A percentile compares a stretch with the other conserved stretches of the same genome.
Conservation (phyloP, 2,797 vertebrate species). For the Phataginus tricuspis region DNA sequence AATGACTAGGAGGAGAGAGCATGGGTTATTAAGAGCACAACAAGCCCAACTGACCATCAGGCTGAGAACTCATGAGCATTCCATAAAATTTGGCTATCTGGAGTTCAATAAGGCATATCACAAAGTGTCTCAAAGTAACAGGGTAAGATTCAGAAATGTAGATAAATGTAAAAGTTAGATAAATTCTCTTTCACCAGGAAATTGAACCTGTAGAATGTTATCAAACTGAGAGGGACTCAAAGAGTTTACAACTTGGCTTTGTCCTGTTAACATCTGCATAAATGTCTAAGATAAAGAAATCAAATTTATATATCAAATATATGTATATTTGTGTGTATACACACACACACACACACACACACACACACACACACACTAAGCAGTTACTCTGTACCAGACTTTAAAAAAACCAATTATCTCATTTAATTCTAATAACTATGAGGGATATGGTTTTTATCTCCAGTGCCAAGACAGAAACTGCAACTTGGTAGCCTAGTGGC, state of each 20-base stretch:
- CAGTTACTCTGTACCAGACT: background rate
- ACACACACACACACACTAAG: background rate
- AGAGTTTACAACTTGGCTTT: background rate
- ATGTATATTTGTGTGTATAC: background rate
- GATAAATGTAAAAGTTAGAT: background rate
- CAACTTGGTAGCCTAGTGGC: background rate
- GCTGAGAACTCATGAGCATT: background rate
- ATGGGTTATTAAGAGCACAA: background rate
- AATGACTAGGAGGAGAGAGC: background rate
- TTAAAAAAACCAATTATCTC: constrained; percentile 1
- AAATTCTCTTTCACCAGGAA: background rate
- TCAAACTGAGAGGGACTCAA: background rate
- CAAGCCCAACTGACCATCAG: background rate
- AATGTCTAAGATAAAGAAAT: constrained; percentile 15
- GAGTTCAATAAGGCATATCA: constrained; percentile 12
- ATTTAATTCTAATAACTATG: constrained; percentile 36
- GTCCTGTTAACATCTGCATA: constrained; percentile 12
- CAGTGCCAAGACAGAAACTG: background rate
- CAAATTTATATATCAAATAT: background rate
- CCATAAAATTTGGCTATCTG: background rate
- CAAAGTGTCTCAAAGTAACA: background rate
- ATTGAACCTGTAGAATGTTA: background rate
- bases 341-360: background rate
- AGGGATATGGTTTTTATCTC: background rate
- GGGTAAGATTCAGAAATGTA: constrained; percentile 32